Percentiles rank a stretch among this genome's conserved stretches.
These are phyloP conservation scores for Notolabrus celidotus DNA, from an alignment of 2,797 vertebrate genomes.

Conservation along the genomic window DNA sequence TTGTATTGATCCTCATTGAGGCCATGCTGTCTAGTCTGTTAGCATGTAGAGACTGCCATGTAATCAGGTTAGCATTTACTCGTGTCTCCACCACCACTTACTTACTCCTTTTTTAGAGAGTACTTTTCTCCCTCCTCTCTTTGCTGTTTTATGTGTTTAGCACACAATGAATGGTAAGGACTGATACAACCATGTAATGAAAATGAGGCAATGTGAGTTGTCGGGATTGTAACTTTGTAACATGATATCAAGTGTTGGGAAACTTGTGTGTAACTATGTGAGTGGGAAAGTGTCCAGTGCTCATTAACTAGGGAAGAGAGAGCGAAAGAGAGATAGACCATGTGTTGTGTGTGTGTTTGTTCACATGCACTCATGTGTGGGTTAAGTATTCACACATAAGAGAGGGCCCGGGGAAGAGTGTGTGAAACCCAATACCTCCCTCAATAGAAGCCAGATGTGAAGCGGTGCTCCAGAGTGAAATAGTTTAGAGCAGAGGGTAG, in stretches of 20 bases:
- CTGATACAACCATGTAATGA: conserved; percentile 20
- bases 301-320: conserved; percentile 43
- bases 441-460: conserved; percentile 87
- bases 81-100: conserved; percentile 27
- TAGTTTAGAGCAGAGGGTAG: conserved; percentile 50
- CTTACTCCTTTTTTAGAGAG: conserved; percentile 9
- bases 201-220: conserved; percentile 11
- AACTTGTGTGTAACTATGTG: conserved; percentile 46
- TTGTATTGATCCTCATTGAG: conserved; percentile 43
- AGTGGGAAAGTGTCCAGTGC: conserved; percentile 56
- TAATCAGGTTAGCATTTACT: conserved; percentile 44
- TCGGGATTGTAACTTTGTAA: conserved; percentile 45
- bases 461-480: conserved; percentile 56
- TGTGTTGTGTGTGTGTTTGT: background rate
- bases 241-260: conserved; percentile 46
- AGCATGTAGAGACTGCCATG: conserved; percentile 11
- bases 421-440: conserved; percentile 77
- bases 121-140: background rate
- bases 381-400: conserved; percentile 73
- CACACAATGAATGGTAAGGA: conserved; percentile 1
- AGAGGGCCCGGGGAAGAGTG: conserved; percentile 49
- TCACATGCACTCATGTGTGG: conserved; percentile 51
- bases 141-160: background rate
- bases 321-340: background rate
- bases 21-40: conserved; percentile 24